Evolutionary conservation across 2,888 invertebrate species (phyloP).

Genomic region (Leptogaster cylindrica): DNA sequence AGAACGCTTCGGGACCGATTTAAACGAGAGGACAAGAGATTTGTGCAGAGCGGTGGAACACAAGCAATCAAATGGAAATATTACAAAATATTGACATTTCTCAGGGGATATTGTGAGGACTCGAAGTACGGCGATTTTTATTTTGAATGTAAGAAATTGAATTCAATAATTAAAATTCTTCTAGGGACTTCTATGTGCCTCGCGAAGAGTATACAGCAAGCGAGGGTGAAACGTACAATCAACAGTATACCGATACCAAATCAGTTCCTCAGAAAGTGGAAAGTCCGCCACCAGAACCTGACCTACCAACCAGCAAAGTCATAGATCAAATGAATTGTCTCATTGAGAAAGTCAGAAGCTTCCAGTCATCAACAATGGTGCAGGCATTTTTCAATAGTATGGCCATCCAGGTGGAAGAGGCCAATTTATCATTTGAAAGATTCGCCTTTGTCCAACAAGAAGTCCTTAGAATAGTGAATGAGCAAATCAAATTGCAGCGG

Average conservation of each 20-base stretch:
- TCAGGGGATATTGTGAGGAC: conserved; percentile 6
- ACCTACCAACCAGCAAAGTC: background rate
- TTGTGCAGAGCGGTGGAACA: background rate
- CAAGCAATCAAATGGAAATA: conserved; percentile 8
- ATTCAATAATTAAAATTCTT: background rate
- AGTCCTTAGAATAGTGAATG: conserved; percentile 14
- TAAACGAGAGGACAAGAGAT: conserved; percentile 10
- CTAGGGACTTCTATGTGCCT: background rate
- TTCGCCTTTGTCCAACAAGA: conserved; percentile 29
- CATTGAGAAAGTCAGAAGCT: background rate
- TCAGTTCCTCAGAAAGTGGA: no score
- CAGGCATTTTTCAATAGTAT: conserved; percentile 23
- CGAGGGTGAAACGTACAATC: background rate
- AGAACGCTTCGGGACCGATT: conserved; percentile 13
- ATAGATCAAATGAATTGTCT: conserved; percentile 4
- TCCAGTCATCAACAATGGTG: conserved; percentile 42
- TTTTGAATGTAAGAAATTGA: background rate
- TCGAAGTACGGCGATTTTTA: no score
- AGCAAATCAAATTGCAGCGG: conserved; percentile 11
- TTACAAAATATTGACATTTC: background rate
- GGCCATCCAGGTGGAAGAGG: conserved; percentile 35
- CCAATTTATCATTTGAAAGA: conserved; percentile 22
- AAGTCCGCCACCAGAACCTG: background rate
- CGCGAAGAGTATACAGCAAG: background rate
- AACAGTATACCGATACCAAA: no score